Evolutionary conservation across 2,113 vertebrate species (phyloP), one percentile per base, ranked within the genome.

Genomic region (Chunga burmeisteri): DNA sequence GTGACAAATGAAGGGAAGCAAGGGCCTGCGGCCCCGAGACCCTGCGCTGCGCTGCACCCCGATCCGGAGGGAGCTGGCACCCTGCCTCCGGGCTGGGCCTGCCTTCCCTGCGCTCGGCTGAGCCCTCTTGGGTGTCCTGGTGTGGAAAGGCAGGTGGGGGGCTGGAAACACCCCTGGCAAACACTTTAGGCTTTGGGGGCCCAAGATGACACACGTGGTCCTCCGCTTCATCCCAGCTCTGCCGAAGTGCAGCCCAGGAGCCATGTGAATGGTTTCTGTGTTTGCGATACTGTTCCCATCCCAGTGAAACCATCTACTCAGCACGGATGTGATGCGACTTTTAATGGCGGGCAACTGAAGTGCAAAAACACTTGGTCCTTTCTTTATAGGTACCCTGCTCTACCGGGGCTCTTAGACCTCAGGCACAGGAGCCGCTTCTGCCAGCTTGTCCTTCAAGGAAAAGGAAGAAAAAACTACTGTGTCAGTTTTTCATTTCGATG

Each of bases 81-180:
- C 4, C 58, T 13, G 47, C 22, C 15, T 32, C 26, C 44, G 8
- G 21, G 23, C 6, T 36, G 52, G 3, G 30, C 46, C 71, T n/a
- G 71, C 26, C 30, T 34, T 52, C 52, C 29, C 32, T 0, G 1
- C 1, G 3, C 55, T 15, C 1, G n/a, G 20, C 38, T 6, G 34
- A 53, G 59, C 20, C 40, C 11, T 16, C 42, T 3, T 6, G 30
- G 30, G 5, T 11, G 21, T 44, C 23, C 25, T 15, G 8, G 13
- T 42, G 59, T 12, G 61, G n/a, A 79, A 65, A 44, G 40, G 58
- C 3, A 12, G 15, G 10, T 20, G 36, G 25, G 26, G 62, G 50
- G 49, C 56, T 80, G 14, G 36, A 62, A 66, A 32, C 17, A 7
- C 11, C 46, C 10, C 8, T 11, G 79, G 30, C n/a, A 27, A 67